Base-by-base conservation (phyloP, 2,888 invertebrate species). In the Pantelozetes paolii region DNA sequence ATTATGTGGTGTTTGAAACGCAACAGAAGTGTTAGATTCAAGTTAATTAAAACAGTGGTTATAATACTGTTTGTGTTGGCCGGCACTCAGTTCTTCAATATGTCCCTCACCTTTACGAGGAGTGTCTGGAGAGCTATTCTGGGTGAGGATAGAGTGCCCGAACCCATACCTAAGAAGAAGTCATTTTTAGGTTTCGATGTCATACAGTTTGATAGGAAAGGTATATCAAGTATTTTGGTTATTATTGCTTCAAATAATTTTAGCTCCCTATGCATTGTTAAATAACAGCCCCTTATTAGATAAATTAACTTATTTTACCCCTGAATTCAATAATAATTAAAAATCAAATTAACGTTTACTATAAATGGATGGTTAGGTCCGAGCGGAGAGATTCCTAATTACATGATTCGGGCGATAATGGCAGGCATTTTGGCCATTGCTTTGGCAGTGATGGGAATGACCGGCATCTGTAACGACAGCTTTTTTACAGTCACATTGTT, bases 341-440 rank as follows among this genome's bases (percentile, higher is more conserved):
- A 54, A 15, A 54, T n/a, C 18, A n/a, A 48, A 11, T 15, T 48
- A 18, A 9, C 18, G 36, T 36, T 36, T 36, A 18, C 26, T 23
- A 23, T 57, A 11, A 62, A 30, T 28, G 11, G 11, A 6, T 23
- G 6, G 18, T 15, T 32, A 62, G 67, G 67, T 23, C 67, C 67
- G 40, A 42, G 15, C 20, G 67, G 67, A 23, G 67, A 67, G 26
- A 67, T 67, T 13, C 67, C 67, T 40, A 67, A 67, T 13, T 67
- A 67, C 26, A 5, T 67, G 23, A 67, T 67, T 20, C 67, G 67
- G 40, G 36, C 67, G 42, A 42, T 23, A 2, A 67, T 67, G 3
- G 36, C 67, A 23, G 67, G 67, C 15, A 67, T 67, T 67, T 8
- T 67, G 67, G 67, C 67, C 67, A 67, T 67, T 23, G 67, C 67